A percentile compares a stretch with the other conserved stretches of the same genome.
Conservation (phyloP, 2,888 invertebrate genomes). For the Aquatica leii region DNA sequence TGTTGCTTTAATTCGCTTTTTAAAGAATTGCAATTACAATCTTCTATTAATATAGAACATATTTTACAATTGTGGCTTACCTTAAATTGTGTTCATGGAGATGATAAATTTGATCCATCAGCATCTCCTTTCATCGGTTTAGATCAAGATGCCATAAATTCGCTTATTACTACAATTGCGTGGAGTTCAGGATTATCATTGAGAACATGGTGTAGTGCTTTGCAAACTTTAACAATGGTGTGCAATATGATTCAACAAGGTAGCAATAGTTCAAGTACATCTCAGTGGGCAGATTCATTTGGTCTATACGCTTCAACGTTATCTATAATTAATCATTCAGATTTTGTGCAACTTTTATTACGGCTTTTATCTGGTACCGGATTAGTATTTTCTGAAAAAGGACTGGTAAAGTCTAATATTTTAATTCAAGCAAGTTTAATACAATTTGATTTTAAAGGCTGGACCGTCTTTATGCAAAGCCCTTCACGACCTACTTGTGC, state of each 20-base stretch:
- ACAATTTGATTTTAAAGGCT: conserved; percentile 62
- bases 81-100: conserved; percentile 68
- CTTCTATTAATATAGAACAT: conserved; percentile 81
- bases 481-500: conserved; percentile 74
- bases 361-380: conserved; percentile 74
- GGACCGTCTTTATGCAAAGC: conserved; percentile 80
- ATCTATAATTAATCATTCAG: conserved; percentile 70
- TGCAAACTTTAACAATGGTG: conserved; percentile 78
- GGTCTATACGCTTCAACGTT: conserved; percentile 68
- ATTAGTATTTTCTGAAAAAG: conserved; percentile 62
- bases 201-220: conserved; percentile 80
- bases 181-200: conserved; percentile 74
- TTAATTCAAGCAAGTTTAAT: conserved; percentile 4
- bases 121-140: conserved; percentile 71
- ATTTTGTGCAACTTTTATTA: conserved; percentile 73
- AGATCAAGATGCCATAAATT: conserved; percentile 70
- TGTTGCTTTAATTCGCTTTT: conserved; percentile 75
- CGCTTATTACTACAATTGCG: conserved; percentile 71
- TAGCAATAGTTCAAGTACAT: conserved; percentile 30
- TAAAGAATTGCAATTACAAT: conserved; percentile 71
- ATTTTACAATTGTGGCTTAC: conserved; percentile 88
- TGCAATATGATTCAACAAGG: conserved; percentile 67
- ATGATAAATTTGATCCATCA: conserved; percentile 66
- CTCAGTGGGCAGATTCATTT: conserved; percentile 44
- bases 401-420: conserved; percentile 65